Evolutionary conservation across 2,888 invertebrate genomes (phyloP).

Genomic region (Hyposoter dolosus): DNA sequence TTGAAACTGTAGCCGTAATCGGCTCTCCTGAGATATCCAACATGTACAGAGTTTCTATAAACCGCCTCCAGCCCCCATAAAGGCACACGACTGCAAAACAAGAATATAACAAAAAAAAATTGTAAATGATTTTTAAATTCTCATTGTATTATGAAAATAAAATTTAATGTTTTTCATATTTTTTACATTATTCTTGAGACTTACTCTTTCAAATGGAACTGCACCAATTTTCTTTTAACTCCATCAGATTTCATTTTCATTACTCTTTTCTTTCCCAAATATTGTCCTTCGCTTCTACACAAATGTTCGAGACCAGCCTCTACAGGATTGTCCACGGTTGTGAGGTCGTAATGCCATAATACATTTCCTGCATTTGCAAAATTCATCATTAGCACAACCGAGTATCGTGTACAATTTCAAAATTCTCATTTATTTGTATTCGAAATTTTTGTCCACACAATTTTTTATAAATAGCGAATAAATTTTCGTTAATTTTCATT

Average conservation of each 20-base stretch:
- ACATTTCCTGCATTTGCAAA: conserved; percentile 88
- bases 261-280: conserved; percentile 91
- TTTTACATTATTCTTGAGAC: conserved; percentile 74
- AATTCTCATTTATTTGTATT: background rate
- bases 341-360: conserved; percentile 93
- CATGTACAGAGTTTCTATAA: conserved; percentile 90
- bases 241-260: conserved; percentile 89
- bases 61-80: conserved; percentile 95
- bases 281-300: conserved; percentile 92
- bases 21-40: conserved; percentile 93
- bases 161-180: conserved; percentile 13
- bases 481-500: too few species aligned
- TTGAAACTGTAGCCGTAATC: conserved; percentile 90
- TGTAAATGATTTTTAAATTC: background rate
- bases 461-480: background rate
- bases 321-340: conserved; percentile 93
- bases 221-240: conserved; percentile 90
- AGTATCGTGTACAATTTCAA: background rate
- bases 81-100: conserved; percentile 86
- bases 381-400: conserved; percentile 50
- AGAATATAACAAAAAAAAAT: conserved; percentile 16
- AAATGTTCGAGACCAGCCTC: conserved; percentile 93
- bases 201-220: conserved; percentile 89
- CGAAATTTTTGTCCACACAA: background rate
- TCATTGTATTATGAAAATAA: conserved; percentile 5